Evolutionary conservation across 1,140 invertebrate genomes (phyloP).

Genomic region (Chironomus striatipennis): DNA sequence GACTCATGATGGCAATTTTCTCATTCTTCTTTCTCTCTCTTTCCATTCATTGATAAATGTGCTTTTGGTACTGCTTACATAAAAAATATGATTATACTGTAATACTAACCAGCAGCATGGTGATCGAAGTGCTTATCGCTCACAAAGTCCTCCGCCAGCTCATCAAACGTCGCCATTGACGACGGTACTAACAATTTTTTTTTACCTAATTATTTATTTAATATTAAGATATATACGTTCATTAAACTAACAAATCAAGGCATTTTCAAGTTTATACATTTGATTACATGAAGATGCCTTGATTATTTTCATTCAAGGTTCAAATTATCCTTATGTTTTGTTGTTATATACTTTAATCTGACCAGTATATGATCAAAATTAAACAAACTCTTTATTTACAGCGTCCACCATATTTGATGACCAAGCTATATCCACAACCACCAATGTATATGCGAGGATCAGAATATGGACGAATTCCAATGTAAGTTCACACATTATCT

Average conservation of each 20-base stretch:
- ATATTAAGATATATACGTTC: not conserved
- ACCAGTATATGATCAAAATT: not conserved
- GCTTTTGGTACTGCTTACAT: constrained; percentile 8
- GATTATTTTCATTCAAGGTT: too few relatives aligned
- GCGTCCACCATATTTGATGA: constrained; percentile 17
- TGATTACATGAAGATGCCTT: too few relatives aligned
- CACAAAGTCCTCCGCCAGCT: constrained; percentile 66
- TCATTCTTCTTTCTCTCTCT: constrained; percentile 7
- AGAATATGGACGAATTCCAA: constrained; percentile 38
- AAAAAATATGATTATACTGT: not conserved
- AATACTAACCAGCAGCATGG: constrained; percentile 40
- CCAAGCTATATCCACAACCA: constrained; percentile 30
- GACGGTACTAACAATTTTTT: constrained; percentile 49
- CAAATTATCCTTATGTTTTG: too few relatives aligned
- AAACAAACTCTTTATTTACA: not conserved
- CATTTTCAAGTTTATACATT: too few relatives aligned
- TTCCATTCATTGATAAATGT: not conserved
- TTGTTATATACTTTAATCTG: not conserved
- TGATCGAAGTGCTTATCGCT: constrained; percentile 38
- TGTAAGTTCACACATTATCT: constrained; percentile 35
- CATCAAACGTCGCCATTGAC: constrained; percentile 68
- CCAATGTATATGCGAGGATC: constrained; percentile 41
- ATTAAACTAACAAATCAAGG: too few relatives aligned
- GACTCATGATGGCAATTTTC: constrained; percentile 2
- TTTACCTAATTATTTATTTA: constrained; percentile 20